Base-by-base conservation (phyloP, 53 echinoderm and acorn worm species). In the Luidia sarsii region DNA sequence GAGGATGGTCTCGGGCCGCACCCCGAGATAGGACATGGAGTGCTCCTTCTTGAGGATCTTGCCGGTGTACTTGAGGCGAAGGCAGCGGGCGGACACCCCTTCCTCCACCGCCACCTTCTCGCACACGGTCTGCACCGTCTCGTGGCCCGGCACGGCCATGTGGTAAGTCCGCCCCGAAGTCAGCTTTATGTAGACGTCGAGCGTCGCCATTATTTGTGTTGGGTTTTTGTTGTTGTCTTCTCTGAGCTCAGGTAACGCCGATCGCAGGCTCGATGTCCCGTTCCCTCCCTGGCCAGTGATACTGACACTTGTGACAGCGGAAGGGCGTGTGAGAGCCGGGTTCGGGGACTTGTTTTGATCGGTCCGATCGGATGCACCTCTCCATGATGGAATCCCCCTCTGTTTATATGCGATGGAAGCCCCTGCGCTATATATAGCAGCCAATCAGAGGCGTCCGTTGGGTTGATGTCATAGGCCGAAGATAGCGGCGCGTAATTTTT, bases 21-120 rank as follows among this genome's bases (percentile, higher is more conserved):
- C 83, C 13, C 89, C 89, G 16, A 83, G 80, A 32, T 67, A 80
- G 29, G 60, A 34, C 33, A 88, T 33, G 3, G 80, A 67, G 37
- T 87, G 73, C 35, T 79, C 57, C 74, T 87, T 88, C 49, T 90
- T 93, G 15, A 93, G 59, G 46, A 89, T 68, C 50, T 93, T 93
- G 31, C 89, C 93, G 14, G 79, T 90, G 33, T 90, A 89, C 65
- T 83, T 93, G 10, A 93, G 57, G 48, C 79, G 83, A 16, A 93
- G 33, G 30, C 71, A 57, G 30, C 86, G 80, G 6, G 68, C 72
- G 3, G 89, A 59, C 7, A 89, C 89, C 43, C 71, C 80, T 39
- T 93, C 93, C 52, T 93, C 83, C 23, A 67, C 83, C 28, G 93
- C 89, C 11, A 87, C 83, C 39, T 83, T 77, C 48, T 80, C 57